Evolutionary conservation across 2,113 vertebrate species (phyloP), one percentile per base, ranked within the genome.

Genomic region (Phyllostomus discolor): DNA sequence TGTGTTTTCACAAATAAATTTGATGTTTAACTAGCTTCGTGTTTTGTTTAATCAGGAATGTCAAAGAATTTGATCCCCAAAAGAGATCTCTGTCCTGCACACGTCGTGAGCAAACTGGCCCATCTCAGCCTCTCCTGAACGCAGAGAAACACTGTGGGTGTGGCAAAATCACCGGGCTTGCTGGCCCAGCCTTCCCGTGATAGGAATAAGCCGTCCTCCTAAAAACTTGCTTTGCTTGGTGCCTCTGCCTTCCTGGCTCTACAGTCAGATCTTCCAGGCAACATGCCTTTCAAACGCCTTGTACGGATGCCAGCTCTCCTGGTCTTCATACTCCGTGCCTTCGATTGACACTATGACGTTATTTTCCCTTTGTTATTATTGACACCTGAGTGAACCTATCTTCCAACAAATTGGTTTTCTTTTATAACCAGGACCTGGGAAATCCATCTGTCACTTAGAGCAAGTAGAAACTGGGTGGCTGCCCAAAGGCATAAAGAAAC

Each of bases 361-460:
- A n/a, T 46, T 90, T 88, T 86, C 57, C 57, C 26, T 41, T 59
- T 78, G 28, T 76, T 54, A 69, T 72, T 16, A 73, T 67, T 2
- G 2, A 82, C 54, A 94, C 59, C 35, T n/a, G 76, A 75, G 22
- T 28, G 93, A 90, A 46, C 14, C 31, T 79, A 17, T 76, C 69
- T 85, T 90, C 88, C 69, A 59, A 66, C 22, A 84, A 66, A 92
- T 41, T 54, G 33, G 24, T 62, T 91, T 70, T 57, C 50, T 89
- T 76, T 92, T 64, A 54, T 33, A 92, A 72, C 52, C 84, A 90
- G 59, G 54, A 80, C 1, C 12, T 73, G 50, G 92, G 35, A 88
- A 87, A 92, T 81, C 90, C 90, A 91, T 96, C 92, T 96, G 88
- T 85, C 54, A 69, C 62, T 85, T 16, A 28, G 88, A 9, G 1